phyloP scores from a whole-genome alignment of 2,113 vertebrate species.

The Telmatochromis sp. region DNA sequence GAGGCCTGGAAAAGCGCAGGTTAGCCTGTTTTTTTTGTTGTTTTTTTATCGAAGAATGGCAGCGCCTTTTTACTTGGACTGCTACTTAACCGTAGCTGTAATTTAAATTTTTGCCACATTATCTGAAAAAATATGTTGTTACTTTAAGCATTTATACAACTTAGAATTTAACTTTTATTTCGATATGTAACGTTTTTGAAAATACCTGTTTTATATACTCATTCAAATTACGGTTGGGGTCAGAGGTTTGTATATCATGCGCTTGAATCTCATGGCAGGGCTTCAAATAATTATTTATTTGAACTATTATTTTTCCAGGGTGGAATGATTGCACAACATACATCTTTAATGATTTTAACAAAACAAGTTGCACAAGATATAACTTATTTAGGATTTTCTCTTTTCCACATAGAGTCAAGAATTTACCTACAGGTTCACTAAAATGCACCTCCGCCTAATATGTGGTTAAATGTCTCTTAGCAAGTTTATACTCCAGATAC shows the following conservation, averaged over 20 bases:
- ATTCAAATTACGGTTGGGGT: not conserved
- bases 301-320: not conserved
- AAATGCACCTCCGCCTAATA: not conserved
- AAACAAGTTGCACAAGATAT: not conserved
- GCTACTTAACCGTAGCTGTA: not conserved
- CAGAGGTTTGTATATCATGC: not conserved
- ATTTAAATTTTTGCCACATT: not conserved
- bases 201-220: not conserved
- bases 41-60: not conserved
- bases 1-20: conserved; percentile 31
- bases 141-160: not conserved
- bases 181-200: not conserved
- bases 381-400: not conserved
- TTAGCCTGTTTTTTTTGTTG: not conserved
- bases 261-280: not conserved
- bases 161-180: not conserved
- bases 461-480: not conserved
- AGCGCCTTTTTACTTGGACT: not conserved
- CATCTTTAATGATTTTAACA: not conserved
- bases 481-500: not conserved
- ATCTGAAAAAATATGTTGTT: not conserved
- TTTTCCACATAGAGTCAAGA: not conserved
- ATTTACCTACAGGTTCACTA: not conserved
- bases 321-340: not conserved
- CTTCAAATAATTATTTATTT: not conserved